Base-by-base conservation (phyloP, 2,797 vertebrate species). In the Phyllotis vaccarum region DNA sequence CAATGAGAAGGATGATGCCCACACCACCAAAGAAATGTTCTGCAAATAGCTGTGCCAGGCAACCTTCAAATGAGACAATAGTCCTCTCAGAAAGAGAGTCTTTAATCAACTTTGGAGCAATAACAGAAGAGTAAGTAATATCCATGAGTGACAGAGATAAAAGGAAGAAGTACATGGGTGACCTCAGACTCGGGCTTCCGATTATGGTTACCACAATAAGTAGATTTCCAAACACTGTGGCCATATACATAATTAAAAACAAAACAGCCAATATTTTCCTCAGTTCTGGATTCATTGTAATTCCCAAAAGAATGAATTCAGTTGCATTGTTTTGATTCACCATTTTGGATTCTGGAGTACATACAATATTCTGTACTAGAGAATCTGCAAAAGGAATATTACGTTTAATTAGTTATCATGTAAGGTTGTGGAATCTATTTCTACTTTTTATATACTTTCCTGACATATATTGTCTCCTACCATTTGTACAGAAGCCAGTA, bases 141-240 rank as follows among this genome's bases (percentile, higher is more conserved):
- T 97, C 95, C 31, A 96, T 79, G 43, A 98, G 2, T 13, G 97
- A 95, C 31, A 97, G 80, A 46, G 85, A 95, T 3, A 81, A 72
- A 21, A 97, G 79, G 34, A 97, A 97, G 74, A 97, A 97, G 11
- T 97, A 97, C 97, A 96, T 95, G 2, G 97, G 97, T 9, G 90
- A 96, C n/a, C 80, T 89, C 8, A 96, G 86, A 68, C 49, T 83
- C 21, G 31, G 52, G 49, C 95, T 95, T 10, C 40, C 22, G 0
- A 66, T 22, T 22, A 98, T 60, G 5, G 95, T 97, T 10, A 96
- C 24, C 22, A 97, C 31, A 21, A 97, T 97, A 58, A 97, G 79
- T 31, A 95, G 24, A 43, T 98, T 98, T 22, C 96, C 97, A 37
- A 49, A 64, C 17, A 98, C n/a, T 2, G 89, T 98, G 17, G 92